Conservation (phyloP, 2,797 vertebrate genomes). For the Tachyglossus aculeatus region DNA sequence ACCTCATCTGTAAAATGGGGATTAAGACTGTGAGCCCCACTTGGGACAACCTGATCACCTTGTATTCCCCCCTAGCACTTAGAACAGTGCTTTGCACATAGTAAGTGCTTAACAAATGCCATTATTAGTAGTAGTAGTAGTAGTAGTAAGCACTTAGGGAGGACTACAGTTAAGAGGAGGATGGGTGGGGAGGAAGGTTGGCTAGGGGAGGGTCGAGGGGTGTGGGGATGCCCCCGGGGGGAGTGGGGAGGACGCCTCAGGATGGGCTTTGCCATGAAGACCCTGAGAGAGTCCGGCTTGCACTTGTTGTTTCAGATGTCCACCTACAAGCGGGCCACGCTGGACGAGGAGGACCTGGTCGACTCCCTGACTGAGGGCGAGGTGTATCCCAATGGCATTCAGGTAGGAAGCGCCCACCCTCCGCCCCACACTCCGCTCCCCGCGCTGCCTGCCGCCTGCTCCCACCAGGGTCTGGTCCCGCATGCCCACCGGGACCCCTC, state of each 20-base stretch:
- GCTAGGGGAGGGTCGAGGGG: not conserved
- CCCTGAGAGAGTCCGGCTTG: conserved; percentile 83
- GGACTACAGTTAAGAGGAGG: too few species aligned
- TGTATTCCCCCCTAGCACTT: too few species aligned
- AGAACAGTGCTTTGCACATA: too few species aligned
- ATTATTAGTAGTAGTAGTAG: too few species aligned
- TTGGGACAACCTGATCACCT: too few species aligned
- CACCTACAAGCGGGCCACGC: conserved; percentile 89
- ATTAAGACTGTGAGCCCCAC: too few species aligned
- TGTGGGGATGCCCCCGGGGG: not conserved
- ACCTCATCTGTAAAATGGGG: too few species aligned
- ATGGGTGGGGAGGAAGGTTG: too few species aligned
- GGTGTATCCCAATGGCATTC: conserved; percentile 83
- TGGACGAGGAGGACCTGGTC: conserved; percentile 93
- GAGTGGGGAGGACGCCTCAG: not conserved
- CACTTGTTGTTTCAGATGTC: conserved; percentile 94
- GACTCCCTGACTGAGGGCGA: conserved; percentile 84
- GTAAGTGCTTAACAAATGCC: too few species aligned
- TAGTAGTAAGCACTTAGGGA: too few species aligned
- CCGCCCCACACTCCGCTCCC: not conserved
- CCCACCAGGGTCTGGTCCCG: not conserved
- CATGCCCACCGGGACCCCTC: not conserved
- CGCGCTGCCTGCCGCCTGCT: conserved; percentile 13
- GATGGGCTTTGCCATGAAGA: conserved; percentile 74
- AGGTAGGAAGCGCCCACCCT: conserved; percentile 81